A percentile compares a stretch with the other conserved stretches of the same genome.
These are phyloP conservation scores for Andrena camellia DNA, from an alignment of 2,888 invertebrate genomes.

Conservation along the genomic window DNA sequence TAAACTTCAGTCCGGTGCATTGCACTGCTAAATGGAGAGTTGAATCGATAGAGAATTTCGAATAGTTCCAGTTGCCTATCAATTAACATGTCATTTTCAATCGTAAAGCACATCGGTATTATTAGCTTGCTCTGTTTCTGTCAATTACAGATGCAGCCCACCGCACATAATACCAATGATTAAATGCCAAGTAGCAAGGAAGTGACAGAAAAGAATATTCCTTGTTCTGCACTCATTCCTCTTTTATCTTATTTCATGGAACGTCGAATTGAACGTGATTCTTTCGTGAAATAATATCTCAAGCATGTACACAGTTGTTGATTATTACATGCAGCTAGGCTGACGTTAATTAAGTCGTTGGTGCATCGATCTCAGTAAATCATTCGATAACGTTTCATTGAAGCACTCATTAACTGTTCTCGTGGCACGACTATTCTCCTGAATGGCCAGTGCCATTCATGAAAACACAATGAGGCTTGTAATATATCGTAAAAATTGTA, in stretches of 20 bases:
- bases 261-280: background rate
- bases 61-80: too few relatives aligned
- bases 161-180: too few relatives aligned
- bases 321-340: slow-evolving; percentile 9
- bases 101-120: background rate
- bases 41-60: too few relatives aligned
- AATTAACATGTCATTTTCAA: too few relatives aligned
- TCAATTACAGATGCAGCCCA: too few relatives aligned
- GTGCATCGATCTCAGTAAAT: slow-evolving; percentile 47
- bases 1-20: too few relatives aligned
- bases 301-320: background rate
- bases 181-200: too few relatives aligned
- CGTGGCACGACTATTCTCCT: slow-evolving; percentile 21
- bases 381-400: slow-evolving; percentile 50
- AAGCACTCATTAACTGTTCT: slow-evolving; percentile 41
- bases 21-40: too few relatives aligned
- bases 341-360: slow-evolving; percentile 36
- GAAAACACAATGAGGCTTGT: slow-evolving; percentile 50
- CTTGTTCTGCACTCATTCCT: background rate
- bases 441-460: slow-evolving; percentile 49
- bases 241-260: background rate
- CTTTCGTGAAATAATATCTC: background rate
- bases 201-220: background rate
- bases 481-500: slow-evolving; percentile 44
- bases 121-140: background rate